Evolutionary conservation across 2,113 vertebrate genomes (phyloP), one percentile per base, ranked within the genome.

Genomic region (Passer domesticus): DNA sequence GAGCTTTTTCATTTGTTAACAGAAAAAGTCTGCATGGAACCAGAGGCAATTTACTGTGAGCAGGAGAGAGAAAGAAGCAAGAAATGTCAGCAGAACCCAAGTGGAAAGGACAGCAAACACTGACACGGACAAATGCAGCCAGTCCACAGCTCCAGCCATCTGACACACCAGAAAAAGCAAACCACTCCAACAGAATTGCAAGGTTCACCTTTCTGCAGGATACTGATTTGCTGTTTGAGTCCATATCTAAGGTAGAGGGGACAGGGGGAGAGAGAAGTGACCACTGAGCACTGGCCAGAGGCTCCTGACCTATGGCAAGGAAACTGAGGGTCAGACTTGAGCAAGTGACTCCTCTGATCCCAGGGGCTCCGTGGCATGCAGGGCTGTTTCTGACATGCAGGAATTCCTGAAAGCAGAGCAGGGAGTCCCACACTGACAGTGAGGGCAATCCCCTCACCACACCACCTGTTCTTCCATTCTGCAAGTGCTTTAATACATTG

Each of bases 181-280:
- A 64, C 33, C 60, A 47, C 16, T 39, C 23, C 21, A 23, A 23
- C 0, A 30, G 44, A 86, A 15, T 18, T 0, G 0, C 41, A 74
- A 66, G 64, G 56, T 60, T 76, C 63, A 76, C 21, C 22, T 52
- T 91, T 59, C 44, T 87, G 33, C 21, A 68, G 35, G 49, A 66
- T 30, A 62, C 17, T 28, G 0, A 6, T 58, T 83, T 87, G 50
- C 59, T 69, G 21, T 55, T 64, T 35, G 41, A 35, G 37, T 27
- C 22, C 33, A 3, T 25, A 53, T 17, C 30, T 58, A 14, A 81
- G 66, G 46, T 9, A 49, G 44, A 24, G 22, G 16, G 22, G 55
- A 43, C 20, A 58, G 18, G 47, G 66, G 27, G 24, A 49, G 31
- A 56, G 5, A 60, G 22, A 19, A 87, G 15, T 49, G 62, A 73